A percentile compares a stretch with the other conserved stretches of the same genome.
phyloP scores from a whole-genome alignment of 2,113 vertebrate species.

The Romanogobio albipinnatus region DNA sequence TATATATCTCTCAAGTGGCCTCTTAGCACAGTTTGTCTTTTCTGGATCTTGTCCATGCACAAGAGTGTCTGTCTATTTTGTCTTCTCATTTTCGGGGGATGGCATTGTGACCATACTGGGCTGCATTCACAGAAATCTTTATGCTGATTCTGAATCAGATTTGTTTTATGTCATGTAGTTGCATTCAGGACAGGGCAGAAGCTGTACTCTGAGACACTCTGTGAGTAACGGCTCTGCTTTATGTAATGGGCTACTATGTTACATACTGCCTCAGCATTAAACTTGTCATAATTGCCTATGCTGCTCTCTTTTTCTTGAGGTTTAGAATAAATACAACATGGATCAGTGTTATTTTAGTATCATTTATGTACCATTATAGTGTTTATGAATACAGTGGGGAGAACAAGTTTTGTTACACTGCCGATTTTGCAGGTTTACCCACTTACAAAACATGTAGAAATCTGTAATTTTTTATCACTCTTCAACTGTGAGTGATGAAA shows the following conservation, averaged over 20 bases:
- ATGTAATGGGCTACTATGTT: slow-evolving; percentile 62
- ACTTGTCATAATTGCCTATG: slow-evolving; percentile 61
- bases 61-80: slow-evolving; percentile 39
- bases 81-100: slow-evolving; percentile 40
- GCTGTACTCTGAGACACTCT: background rate
- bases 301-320: slow-evolving; percentile 17
- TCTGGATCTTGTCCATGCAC: slow-evolving; percentile 31
- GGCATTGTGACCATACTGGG: slow-evolving; percentile 46
- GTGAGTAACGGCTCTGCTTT: slow-evolving; percentile 32
- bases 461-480: no score
- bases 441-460: no score
- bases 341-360: background rate
- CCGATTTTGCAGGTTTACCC: no score
- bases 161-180: slow-evolving; percentile 22
- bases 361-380: background rate
- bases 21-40: slow-evolving; percentile 59
- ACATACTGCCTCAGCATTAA: slow-evolving; percentile 70
- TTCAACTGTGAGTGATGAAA: no score
- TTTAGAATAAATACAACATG: background rate
- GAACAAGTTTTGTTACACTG: no score
- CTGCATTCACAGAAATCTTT: slow-evolving; percentile 12
- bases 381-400: no score
- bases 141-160: slow-evolving; percentile 25
- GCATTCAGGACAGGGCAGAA: slow-evolving; percentile 22
- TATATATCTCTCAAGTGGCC: slow-evolving; percentile 67